phyloP scores from a whole-genome alignment of 2,888 invertebrate species.

The Spisula subtruncata region DNA sequence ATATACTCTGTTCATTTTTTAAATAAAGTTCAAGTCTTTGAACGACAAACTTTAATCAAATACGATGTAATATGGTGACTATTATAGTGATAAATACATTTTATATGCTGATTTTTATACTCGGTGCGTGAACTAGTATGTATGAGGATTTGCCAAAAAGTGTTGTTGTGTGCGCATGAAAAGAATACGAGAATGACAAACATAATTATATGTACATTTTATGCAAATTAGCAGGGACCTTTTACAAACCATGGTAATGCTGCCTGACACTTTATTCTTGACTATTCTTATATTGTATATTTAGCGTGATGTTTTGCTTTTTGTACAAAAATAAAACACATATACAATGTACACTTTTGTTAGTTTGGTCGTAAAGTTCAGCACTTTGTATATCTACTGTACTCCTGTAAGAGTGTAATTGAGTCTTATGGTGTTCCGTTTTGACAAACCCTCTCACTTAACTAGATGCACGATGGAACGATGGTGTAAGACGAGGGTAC shows the following conservation, averaged over 20 bases:
- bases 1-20: background rate
- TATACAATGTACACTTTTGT: background rate
- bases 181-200: background rate
- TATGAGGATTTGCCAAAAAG: background rate
- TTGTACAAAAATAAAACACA: background rate
- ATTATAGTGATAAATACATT: background rate
- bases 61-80: background rate
- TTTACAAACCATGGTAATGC: background rate
- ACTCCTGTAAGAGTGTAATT: too few species aligned
- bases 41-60: background rate
- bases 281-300: constrained; percentile 10
- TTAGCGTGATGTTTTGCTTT: constrained; percentile 8
- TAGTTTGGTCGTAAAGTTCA: background rate
- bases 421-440: too few species aligned
- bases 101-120: too few species aligned
- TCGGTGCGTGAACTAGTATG: too few species aligned
- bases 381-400: too few species aligned
- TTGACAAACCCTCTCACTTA: too few species aligned
- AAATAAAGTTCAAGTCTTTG: background rate
- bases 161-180: background rate
- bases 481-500: too few species aligned
- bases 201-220: background rate
- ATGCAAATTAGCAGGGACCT: background rate
- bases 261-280: constrained; percentile 21
- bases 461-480: too few species aligned